A percentile compares a stretch with the other conserved stretches of the same genome.
These are phyloP conservation scores for Callipepla squamata DNA, from an alignment of 2,113 vertebrate species.

Conservation along the genomic window DNA sequence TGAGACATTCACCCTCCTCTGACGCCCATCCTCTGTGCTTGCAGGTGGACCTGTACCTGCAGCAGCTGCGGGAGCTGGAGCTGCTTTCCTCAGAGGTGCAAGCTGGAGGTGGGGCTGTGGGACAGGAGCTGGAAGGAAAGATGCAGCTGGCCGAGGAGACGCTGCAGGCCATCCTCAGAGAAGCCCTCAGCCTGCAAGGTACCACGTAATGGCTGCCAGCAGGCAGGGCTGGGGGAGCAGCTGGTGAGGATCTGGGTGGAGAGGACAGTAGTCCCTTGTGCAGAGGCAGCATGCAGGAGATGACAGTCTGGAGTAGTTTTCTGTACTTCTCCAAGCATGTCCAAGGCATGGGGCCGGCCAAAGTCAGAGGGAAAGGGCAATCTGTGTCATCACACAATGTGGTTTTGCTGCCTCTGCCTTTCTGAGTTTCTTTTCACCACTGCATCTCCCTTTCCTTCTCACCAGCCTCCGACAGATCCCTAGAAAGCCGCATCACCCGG, in stretches of 20 bases:
- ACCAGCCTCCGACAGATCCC: conserved; percentile 75
- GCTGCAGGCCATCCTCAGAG: conserved; percentile 75
- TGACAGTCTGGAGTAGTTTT: neutral
- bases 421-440: neutral
- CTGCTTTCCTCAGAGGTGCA: conserved; percentile 58
- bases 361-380: neutral
- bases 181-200: conserved; percentile 78
- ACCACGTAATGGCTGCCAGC: neutral
- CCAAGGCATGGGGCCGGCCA: no score
- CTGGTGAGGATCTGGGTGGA: neutral
- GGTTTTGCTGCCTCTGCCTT: neutral
- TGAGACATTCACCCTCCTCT: no score
- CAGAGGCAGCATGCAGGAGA: neutral
- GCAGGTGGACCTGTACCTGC: conserved; percentile 81
- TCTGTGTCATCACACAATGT: neutral
- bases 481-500: conserved; percentile 76
- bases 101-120: neutral
- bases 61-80: conserved; percentile 82
- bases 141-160: conserved; percentile 72
- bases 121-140: conserved; percentile 75
- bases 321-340: neutral
- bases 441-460: neutral
- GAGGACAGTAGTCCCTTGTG: neutral
- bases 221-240: neutral
- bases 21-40: conserved; percentile 7